Base-by-base conservation (phyloP, 2,888 invertebrate species). In the Apotomis betuletana region DNA sequence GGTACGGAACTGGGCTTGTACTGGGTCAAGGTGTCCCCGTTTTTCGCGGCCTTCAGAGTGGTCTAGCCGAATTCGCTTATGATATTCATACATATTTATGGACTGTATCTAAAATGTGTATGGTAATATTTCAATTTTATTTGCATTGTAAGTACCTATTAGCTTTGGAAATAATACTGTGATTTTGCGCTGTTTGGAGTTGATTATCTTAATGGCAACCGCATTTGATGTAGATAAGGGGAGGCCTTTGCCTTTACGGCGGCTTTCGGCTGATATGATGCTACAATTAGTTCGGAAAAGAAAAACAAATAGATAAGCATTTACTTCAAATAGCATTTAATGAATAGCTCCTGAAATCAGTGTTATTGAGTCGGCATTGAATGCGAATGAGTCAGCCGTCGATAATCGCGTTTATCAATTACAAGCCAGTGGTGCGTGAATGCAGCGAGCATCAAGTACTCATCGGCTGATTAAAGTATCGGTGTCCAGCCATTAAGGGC, bases 1-100 rank as follows among this genome's bases (percentile, higher is more conserved):
- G 68, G 36, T n/a, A 13, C 46, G 54, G 52, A 52, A 36, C 59
- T 58, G 13, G 49, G 63, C 52, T 52, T 62, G 59, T 41, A 71
- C 62, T 62, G 13, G 67, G 67, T 67, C 71, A 71, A 71, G 71
- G 71, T 58, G 12, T 57, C 58, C 27, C 49, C 52, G 9, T 54
- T 46, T 41, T 58, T 38, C 12, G 51, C 62, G 62, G 41, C 71
- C 71, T 71, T 67, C 41, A 36, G 6, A 55, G 15, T 27, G 27
- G 57, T 57, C 55, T 64, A 64, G 54, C 10, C 64, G 64, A 44
- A 10, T 41, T 52, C 27, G 15, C 41, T 55, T 41, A 44, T 54
- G 36, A 52, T 15, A 27, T 54, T 64, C 41, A 64, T 44, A 54
- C 9, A 54, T 64, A 64, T 54, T 61, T 61, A 61, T 61, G 61